Percentiles rank a stretch among this genome's conserved stretches.
phyloP scores from a whole-genome alignment of 2,888 invertebrate species.

The Melanostoma scalare region DNA sequence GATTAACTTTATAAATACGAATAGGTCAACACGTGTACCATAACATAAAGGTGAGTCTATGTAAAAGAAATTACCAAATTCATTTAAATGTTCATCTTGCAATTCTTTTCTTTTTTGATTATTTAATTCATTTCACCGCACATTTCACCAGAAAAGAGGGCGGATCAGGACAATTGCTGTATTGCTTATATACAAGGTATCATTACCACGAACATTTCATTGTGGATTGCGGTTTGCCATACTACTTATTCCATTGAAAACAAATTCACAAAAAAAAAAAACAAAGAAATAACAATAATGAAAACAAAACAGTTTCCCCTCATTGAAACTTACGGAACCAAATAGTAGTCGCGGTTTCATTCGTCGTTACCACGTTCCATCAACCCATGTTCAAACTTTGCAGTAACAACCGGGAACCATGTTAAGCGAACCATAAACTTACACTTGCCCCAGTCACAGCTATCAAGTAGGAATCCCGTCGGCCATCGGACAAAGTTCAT shows the following conservation, averaged over 20 bases:
- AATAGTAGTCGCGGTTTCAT: slow-evolving; percentile 50
- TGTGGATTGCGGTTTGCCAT: slow-evolving; percentile 73
- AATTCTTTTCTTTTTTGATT: slow-evolving; percentile 38
- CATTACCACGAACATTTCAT: slow-evolving; percentile 69
- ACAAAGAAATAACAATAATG: background rate
- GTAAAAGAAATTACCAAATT: background rate
- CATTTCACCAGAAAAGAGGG: slow-evolving; percentile 42
- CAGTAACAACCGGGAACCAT: slow-evolving; percentile 44
- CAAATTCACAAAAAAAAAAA: slow-evolving; percentile 60
- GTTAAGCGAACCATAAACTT: slow-evolving; percentile 58
- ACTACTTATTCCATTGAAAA: slow-evolving; percentile 71
- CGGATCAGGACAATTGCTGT: slow-evolving; percentile 44
- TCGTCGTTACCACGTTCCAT: slow-evolving; percentile 18
- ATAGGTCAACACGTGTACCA: too few relatives aligned
- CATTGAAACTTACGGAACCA: slow-evolving; percentile 62
- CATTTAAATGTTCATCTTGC: slow-evolving; percentile 12
- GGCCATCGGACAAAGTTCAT: slow-evolving; percentile 54
- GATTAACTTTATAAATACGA: too few relatives aligned
- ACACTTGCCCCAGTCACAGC: slow-evolving; percentile 45
- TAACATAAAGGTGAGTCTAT: too few relatives aligned
- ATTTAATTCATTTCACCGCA: background rate
- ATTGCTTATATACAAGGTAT: slow-evolving; percentile 46
- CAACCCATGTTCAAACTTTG: slow-evolving; percentile 26
- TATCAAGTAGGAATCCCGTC: slow-evolving; percentile 48
- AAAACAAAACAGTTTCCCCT: slow-evolving; percentile 67